Percentiles rank a stretch among this genome's conserved stretches.
Conservation (phyloP, 2,888 invertebrate genomes). For the Drosophila trichaetosa region DNA sequence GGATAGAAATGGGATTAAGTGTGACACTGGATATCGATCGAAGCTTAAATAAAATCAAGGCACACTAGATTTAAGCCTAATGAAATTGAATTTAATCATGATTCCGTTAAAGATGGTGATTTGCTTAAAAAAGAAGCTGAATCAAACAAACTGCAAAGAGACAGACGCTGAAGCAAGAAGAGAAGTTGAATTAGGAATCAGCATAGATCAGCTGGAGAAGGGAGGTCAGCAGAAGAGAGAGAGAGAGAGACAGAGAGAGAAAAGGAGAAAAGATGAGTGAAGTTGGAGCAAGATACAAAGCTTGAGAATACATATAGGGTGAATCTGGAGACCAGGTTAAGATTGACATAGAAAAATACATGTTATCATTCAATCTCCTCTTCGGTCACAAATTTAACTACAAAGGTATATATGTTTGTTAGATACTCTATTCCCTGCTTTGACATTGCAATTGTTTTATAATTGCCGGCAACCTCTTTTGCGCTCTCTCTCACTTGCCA, state of each 20-base stretch:
- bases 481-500: conserved; percentile 2
- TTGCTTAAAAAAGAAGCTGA: not conserved
- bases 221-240: not conserved
- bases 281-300: not conserved
- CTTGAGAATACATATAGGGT: not conserved
- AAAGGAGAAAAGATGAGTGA: too few species aligned
- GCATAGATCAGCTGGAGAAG: not conserved
- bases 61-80: not conserved
- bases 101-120: not conserved
- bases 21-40: not conserved
- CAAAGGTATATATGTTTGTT: conserved; percentile 8
- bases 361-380: not conserved
- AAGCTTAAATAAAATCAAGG: not conserved
- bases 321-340: not conserved
- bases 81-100: not conserved
- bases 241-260: not conserved
- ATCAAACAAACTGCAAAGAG: not conserved
- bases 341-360: not conserved
- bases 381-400: not conserved
- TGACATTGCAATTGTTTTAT: conserved; percentile 42
- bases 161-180: not conserved
- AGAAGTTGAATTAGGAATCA: not conserved
- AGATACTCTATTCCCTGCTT: not conserved
- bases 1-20: not conserved
- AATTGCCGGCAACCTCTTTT: conserved; percentile 43